A percentile compares a stretch with the other conserved stretches of the same genome.
These are phyloP conservation scores for Tupaia tana DNA, from an alignment of 2,113 vertebrate species.

Conservation along the genomic window DNA sequence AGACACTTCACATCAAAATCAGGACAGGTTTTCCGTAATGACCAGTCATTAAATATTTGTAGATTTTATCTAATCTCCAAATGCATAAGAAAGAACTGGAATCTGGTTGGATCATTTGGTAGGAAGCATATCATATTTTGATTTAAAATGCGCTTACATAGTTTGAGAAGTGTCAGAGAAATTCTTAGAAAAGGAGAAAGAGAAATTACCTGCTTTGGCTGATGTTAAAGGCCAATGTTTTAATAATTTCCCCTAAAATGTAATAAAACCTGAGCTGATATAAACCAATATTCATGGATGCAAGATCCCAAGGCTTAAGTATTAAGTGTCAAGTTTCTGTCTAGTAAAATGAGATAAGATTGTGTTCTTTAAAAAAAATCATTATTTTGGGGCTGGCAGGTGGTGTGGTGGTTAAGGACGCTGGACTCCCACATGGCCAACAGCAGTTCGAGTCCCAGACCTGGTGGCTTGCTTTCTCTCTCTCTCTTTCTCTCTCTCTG, in stretches of 20 bases:
- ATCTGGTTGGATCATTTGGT: not conserved
- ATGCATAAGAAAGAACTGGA: not conserved
- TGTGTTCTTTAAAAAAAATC: not conserved
- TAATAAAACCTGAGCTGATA: not conserved
- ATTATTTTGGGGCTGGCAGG: not conserved
- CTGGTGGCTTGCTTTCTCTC: too few relatives aligned
- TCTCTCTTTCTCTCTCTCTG: too few relatives aligned
- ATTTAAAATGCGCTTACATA: slow-evolving; percentile 15
- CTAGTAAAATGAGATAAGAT: not conserved
- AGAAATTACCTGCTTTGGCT: not conserved
- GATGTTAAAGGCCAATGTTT: not conserved
- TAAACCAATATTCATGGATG: slow-evolving; percentile 1
- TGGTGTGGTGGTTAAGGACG: too few relatives aligned
- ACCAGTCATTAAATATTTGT: not conserved
- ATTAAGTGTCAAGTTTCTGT: not conserved
- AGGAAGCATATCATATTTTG: not conserved
- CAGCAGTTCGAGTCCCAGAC: too few relatives aligned
- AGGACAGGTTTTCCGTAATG: not conserved
- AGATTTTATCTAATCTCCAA: not conserved
- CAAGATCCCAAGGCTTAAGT: not conserved
- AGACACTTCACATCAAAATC: not conserved
- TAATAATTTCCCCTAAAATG: not conserved
- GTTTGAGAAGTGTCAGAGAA: not conserved
- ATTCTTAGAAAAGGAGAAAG: slow-evolving; percentile 3
- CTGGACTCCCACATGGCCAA: too few relatives aligned